These are phyloP conservation scores for Acanthiza pusilla DNA, from an alignment of 2,797 vertebrate genomes.

Conservation along the genomic window DNA sequence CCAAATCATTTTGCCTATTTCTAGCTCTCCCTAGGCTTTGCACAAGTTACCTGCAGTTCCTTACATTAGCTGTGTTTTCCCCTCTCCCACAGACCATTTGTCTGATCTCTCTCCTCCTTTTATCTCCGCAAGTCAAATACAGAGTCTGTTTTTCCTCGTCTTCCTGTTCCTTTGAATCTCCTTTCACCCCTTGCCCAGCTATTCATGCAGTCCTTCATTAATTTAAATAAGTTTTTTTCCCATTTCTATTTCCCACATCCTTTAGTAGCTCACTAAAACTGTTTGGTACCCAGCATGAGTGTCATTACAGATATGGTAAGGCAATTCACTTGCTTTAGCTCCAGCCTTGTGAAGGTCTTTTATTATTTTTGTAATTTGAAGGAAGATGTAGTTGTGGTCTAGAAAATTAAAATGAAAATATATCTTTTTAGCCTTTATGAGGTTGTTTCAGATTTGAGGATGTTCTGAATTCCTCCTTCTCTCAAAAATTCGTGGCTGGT, in stretches of 20 bases:
- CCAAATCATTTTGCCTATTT: not conserved
- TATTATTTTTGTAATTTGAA: not conserved
- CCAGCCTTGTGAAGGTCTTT: not conserved
- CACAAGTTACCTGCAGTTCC: not conserved
- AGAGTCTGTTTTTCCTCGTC: not conserved
- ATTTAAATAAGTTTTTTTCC: not conserved
- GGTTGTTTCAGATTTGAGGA: not conserved
- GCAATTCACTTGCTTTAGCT: not conserved
- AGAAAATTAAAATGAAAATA: not conserved
- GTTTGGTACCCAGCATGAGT: not conserved
- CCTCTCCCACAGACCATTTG: not conserved
- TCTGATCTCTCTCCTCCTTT: not conserved
- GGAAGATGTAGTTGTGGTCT: not conserved
- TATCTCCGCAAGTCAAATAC: not conserved
- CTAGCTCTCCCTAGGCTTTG: not conserved
- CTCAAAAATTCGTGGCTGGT: not conserved
- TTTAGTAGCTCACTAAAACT: not conserved
- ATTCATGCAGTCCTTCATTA: not conserved
- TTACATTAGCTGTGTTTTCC: not conserved
- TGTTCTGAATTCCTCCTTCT: not conserved
- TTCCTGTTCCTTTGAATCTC: not conserved
- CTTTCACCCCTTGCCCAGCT: not conserved
- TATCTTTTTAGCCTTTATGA: not conserved
- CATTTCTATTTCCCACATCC: accelerated
- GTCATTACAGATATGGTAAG: not conserved